Percentiles rank a stretch among this genome's conserved stretches.
Evolutionary conservation across 2,888 invertebrate species (phyloP).

Genomic region (Epirrita christyi): DNA sequence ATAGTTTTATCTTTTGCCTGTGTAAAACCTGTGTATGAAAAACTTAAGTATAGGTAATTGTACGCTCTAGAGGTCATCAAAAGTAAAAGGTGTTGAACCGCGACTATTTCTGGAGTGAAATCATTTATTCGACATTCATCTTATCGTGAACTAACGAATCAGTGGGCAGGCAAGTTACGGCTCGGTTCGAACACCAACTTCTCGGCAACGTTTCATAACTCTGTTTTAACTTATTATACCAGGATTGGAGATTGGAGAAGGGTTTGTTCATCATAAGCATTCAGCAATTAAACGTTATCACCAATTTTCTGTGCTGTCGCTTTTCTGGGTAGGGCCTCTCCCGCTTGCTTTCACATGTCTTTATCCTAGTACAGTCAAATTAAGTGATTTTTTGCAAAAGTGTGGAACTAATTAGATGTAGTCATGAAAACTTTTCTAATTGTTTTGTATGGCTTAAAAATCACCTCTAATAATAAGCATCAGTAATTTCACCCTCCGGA

Average conservation of each 20-base stretch:
- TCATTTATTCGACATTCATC: slow-evolving; percentile 55
- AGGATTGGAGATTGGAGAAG: slow-evolving; percentile 1
- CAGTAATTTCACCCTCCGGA: too few relatives aligned
- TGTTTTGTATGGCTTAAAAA: too few relatives aligned
- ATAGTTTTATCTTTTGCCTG: too few relatives aligned
- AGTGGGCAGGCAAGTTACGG: slow-evolving; percentile 77
- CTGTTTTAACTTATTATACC: slow-evolving; percentile 13
- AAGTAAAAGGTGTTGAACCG: slow-evolving; percentile 18
- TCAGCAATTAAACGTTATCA: too few relatives aligned
- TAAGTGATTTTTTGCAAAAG: too few relatives aligned
- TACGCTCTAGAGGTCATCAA: neutral
- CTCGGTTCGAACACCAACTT: slow-evolving; percentile 44
- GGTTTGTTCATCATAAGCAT: slow-evolving; percentile 2
- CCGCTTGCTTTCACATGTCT: too few relatives aligned
- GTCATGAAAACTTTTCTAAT: too few relatives aligned
- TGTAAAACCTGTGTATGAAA: neutral
- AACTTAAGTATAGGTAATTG: neutral
- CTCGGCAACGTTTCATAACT: slow-evolving; percentile 25
- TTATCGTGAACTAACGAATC: slow-evolving; percentile 75
- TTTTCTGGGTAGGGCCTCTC: too few relatives aligned
- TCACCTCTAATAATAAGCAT: too few relatives aligned
- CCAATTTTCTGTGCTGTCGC: neutral
- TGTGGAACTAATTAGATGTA: too few relatives aligned
- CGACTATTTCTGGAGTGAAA: slow-evolving; percentile 49
- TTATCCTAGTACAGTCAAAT: too few relatives aligned